Evolutionary conservation across 2,888 invertebrate genomes (phyloP).

Genomic region (Dryobota labecula): DNA sequence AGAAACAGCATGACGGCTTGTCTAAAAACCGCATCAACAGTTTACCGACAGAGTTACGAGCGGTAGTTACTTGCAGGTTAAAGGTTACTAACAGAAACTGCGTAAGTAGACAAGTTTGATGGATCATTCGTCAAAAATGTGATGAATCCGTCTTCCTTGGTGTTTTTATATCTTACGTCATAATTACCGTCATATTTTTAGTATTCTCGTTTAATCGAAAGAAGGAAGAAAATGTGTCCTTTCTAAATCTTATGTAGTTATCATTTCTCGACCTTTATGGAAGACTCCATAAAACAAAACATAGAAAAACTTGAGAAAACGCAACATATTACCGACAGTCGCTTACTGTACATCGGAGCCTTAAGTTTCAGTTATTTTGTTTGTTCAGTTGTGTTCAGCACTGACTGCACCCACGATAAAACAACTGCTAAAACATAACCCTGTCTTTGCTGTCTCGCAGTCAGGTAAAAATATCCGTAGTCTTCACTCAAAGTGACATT

Average conservation of each 20-base stretch:
- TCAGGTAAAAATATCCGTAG: neutral
- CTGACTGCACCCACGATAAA: neutral
- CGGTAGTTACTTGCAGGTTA: slow-evolving; percentile 31
- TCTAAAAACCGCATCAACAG: neutral
- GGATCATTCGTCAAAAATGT: slow-evolving; percentile 4
- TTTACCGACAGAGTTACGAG: slow-evolving; percentile 6
- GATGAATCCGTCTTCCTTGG: slow-evolving; percentile 8
- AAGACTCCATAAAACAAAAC: neutral
- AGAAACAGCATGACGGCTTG: slow-evolving; percentile 2
- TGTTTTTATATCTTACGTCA: slow-evolving; percentile 10
- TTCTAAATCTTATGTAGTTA: neutral
- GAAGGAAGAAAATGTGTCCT: neutral
- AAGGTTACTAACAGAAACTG: slow-evolving; percentile 16
- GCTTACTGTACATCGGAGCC: too few species aligned
- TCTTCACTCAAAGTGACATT: slow-evolving; percentile 30
- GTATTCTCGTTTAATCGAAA: neutral
- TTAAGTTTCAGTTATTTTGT: neutral
- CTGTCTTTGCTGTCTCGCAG: too few species aligned
- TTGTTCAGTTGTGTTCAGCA: neutral
- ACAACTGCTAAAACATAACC: neutral
- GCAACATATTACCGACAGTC: neutral
- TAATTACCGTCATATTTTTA: neutral
- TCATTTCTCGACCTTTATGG: neutral
- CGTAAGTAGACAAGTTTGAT: slow-evolving; percentile 23
- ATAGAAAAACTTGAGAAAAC: neutral